Conservation (phyloP, 1,140 invertebrate species). For the Camponotus vicinus region DNA sequence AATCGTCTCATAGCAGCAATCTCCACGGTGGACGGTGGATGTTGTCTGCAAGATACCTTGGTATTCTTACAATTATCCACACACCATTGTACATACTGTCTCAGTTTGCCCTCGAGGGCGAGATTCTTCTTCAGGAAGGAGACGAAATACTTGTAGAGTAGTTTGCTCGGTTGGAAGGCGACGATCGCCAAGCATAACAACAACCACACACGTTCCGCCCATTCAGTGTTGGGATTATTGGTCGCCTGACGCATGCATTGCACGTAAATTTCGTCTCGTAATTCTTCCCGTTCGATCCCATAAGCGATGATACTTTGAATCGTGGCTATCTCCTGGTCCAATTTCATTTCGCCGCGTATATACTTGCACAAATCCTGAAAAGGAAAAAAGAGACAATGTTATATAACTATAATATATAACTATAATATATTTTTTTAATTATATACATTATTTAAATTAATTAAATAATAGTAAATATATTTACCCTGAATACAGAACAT, state of each 20-base stretch:
- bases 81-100: conserved; percentile 97
- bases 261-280: conserved; percentile 95
- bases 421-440: conserved; percentile 27
- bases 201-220: conserved; percentile 94
- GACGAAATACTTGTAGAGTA: conserved; percentile 92
- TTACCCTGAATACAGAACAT: conserved; percentile 95
- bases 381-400: conserved; percentile 71
- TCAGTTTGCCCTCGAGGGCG: conserved; percentile 90
- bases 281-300: conserved; percentile 95
- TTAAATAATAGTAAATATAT: background rate
- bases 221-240: conserved; percentile 94
- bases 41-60: conserved; percentile 92
- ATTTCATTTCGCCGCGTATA: conserved; percentile 93
- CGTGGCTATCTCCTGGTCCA: conserved; percentile 92
- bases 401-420: no score
- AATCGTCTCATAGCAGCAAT: conserved; percentile 96
- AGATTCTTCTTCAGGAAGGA: conserved; percentile 93
- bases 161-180: conserved; percentile 96
- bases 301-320: conserved; percentile 95
- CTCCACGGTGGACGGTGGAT: conserved; percentile 96
- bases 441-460: background rate
- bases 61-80: conserved; percentile 96
- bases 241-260: conserved; percentile 94
- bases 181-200: conserved; percentile 95
- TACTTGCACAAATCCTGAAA: conserved; percentile 95